Percentiles rank a stretch among this genome's conserved stretches.
These are phyloP conservation scores for Scalopus aquaticus DNA, from an alignment of 2,113 vertebrate species.

Conservation along the genomic window DNA sequence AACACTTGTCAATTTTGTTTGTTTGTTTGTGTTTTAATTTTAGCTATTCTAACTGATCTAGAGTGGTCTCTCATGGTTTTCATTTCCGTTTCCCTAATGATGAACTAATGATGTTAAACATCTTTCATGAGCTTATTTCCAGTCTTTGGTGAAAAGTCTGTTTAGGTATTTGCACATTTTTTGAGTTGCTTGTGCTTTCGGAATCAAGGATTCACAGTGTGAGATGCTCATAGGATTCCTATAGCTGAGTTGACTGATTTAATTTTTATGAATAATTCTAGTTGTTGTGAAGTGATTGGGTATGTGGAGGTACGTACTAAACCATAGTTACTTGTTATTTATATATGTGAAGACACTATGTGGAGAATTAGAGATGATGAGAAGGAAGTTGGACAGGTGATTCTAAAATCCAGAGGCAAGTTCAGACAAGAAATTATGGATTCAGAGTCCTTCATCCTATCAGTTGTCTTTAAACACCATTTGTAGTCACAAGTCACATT, in stretches of 20 bases:
- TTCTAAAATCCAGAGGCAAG: neutral
- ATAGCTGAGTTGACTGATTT: neutral
- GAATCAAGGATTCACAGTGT: neutral
- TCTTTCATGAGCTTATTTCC: neutral
- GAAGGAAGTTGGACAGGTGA: neutral
- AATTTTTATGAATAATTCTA: neutral
- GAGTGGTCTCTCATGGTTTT: neutral
- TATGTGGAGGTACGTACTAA: neutral
- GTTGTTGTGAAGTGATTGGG: neutral
- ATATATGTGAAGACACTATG: neutral
- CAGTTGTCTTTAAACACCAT: slow-evolving; percentile 16
- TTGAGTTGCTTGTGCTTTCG: neutral
- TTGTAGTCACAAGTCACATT: slow-evolving; percentile 39
- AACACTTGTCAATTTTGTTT: neutral
- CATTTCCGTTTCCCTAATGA: neutral
- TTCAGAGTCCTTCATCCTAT: neutral
- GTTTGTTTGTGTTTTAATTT: neutral
- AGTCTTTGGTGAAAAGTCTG: neutral
- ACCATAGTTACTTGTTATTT: neutral
- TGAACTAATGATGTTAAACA: neutral
- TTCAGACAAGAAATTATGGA: neutral
- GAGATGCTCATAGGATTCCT: neutral
- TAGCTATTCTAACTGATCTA: neutral
- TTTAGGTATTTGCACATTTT: neutral
- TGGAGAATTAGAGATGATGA: neutral